Percentiles rank a stretch among this genome's conserved stretches.
phyloP scores from a whole-genome alignment of 2,888 invertebrate genomes.

The Bibio marci region DNA sequence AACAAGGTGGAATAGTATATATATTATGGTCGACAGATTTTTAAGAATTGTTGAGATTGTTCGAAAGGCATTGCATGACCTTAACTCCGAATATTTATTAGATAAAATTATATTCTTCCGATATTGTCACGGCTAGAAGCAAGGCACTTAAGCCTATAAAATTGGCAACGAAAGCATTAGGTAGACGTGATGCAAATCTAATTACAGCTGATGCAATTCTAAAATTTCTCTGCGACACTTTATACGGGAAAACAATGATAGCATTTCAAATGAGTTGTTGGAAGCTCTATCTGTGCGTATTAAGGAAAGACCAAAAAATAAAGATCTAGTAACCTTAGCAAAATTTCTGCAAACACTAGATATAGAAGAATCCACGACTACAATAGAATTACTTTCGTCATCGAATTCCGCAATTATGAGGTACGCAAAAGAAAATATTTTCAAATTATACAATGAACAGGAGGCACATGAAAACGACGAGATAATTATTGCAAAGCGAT shows the following conservation, averaged over 20 bases:
- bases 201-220: constrained; percentile 7
- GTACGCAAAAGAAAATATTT: no score
- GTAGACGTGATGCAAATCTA: constrained; percentile 6
- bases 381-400: neutral
- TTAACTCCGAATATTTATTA: no score
- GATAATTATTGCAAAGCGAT: no score
- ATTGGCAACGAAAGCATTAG: constrained; percentile 8
- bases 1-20: no score
- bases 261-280: constrained; percentile 5
- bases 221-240: constrained; percentile 1
- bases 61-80: no score
- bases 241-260: constrained; percentile 5
- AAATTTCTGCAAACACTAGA: constrained; percentile 1
- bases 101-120: no score
- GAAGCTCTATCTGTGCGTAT: constrained; percentile 4
- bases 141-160: neutral
- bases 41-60: no score
- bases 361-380: neutral
- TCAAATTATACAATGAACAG: no score
- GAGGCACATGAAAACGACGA: no score
- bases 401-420: no score
- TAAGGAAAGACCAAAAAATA: constrained; percentile 1
- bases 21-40: no score
- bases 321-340: constrained; percentile 1
- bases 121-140: neutral